Percentiles rank a stretch among this genome's conserved stretches.
Conservation (phyloP, 2,797 vertebrate species). For the Typhlichthys eigenmanni region DNA sequence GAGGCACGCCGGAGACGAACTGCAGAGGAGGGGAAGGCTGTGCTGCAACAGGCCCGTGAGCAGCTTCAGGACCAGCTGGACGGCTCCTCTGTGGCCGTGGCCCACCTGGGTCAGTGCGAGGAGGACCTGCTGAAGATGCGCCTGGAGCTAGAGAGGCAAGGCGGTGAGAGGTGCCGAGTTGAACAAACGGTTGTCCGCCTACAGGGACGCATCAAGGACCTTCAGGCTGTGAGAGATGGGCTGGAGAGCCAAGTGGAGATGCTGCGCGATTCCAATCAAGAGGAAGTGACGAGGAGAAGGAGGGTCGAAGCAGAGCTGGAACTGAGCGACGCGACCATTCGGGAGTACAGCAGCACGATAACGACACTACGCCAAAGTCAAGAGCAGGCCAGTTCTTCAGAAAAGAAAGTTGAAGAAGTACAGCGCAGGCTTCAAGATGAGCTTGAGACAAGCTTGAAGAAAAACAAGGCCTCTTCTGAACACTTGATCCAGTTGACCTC, state of each 20-base stretch:
- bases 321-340: conserved; percentile 73
- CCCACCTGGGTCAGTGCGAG: conserved; percentile 80
- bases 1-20: conserved; percentile 83
- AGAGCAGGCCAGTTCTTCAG: conserved; percentile 81
- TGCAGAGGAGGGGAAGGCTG: conserved; percentile 81
- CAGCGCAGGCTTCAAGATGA: conserved; percentile 82
- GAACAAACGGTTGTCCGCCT: conserved; percentile 83
- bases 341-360: conserved; percentile 83
- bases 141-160: conserved; percentile 84
- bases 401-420: conserved; percentile 81
- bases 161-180: conserved; percentile 78
- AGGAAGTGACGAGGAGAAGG: conserved; percentile 83
- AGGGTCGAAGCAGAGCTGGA: conserved; percentile 87
- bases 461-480: conserved; percentile 82
- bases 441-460: conserved; percentile 82
- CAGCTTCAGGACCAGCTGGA: conserved; percentile 84
- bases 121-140: conserved; percentile 81
- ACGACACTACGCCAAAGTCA: conserved; percentile 83
- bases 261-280: conserved; percentile 80
- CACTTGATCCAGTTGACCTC: conserved; percentile 65
- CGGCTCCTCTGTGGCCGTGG: conserved; percentile 72
- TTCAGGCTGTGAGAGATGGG: conserved; percentile 84
- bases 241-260: conserved; percentile 85
- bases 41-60: conserved; percentile 81
- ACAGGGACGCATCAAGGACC: conserved; percentile 85